Conservation (phyloP, 2,797 vertebrate genomes). For the Liasis olivaceus region DNA sequence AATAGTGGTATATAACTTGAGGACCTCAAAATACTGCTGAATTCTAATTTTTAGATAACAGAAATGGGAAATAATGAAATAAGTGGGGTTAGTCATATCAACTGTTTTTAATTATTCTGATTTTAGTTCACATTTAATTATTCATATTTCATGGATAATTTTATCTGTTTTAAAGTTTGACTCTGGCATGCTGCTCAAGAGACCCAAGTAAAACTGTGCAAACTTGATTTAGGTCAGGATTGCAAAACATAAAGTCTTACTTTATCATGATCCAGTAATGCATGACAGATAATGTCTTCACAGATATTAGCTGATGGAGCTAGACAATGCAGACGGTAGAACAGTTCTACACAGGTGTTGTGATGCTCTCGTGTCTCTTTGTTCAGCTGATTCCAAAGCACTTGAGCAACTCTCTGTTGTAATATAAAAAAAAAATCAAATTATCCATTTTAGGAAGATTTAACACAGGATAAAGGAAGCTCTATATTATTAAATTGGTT, state of each 20-base stretch:
- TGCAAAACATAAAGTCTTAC: conserved; percentile 64
- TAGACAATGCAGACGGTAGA: conserved; percentile 94
- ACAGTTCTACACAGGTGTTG: conserved; percentile 90
- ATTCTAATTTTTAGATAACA: background rate
- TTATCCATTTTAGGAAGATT: background rate
- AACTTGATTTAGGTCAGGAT: background rate
- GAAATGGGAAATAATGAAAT: background rate
- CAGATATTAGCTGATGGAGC: conserved; percentile 90
- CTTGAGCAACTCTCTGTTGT: conserved; percentile 85
- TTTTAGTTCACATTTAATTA: background rate
- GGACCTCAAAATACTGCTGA: background rate
- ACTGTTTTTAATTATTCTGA: too few relatives aligned
- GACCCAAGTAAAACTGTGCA: background rate
- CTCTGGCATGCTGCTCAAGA: background rate
- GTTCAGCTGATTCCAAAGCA: conserved; percentile 92
- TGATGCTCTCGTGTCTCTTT: conserved; percentile 91
- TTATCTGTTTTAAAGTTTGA: background rate
- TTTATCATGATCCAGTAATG: conserved; percentile 88
- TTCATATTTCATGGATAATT: background rate
- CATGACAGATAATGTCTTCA: conserved; percentile 94
- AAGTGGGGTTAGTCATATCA: too few relatives aligned
- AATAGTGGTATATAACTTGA: background rate
- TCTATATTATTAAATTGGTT: background rate
- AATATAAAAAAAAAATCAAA: background rate
- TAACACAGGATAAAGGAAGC: conserved; percentile 3